Base-by-base conservation (phyloP, 2,888 invertebrate genomes). In the Phrixothrix hirtus region DNA sequence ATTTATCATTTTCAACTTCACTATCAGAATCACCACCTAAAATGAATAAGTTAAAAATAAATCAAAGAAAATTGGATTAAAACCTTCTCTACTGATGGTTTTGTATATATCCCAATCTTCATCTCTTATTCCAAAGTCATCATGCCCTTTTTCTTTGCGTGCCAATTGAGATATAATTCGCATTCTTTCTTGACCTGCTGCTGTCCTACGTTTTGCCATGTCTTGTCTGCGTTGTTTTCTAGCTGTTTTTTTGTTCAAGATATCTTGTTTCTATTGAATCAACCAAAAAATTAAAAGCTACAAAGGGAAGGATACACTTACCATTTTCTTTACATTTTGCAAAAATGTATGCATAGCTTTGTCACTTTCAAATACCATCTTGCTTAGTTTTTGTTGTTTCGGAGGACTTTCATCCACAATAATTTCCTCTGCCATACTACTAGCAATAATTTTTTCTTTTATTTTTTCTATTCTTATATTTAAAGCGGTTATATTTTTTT, bases 31-130 rank as follows among this genome's bases (percentile, higher is more conserved):
- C 95, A 1, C 87, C 87, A 47, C 86, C 85, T 75, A 51, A 32
- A 13, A 7, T 3, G 2, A 11, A 9, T 10, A 11, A 15, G 32
- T 30, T 15, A 9, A 26, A n/a, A n/a, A n/a, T n/a, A n/a, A n/a
- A n/a, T 21, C 5, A 32, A 13, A 5, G 30, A 21, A 21, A n/a
- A 29, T 5, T 29, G 10, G 10, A 6, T n/a, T n/a, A 5, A 10
- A 4, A 73, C 75, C 75, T 69, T 85, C 84, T 66, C 81, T 78
- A 65, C 84, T 88, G 44, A 95, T 92, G 14, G 86, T 90, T 77
- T 95, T 95, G 70, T 96, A 96, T 1, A 95, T 94, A 76, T 95
- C 94, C 95, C 95, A 96, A 73, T 96, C 95, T 68, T 93, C 92
- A 74, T 95, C 95, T 63, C 92, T 83, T 78, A 89, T 86, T 17